Conservation (phyloP, 1,140 invertebrate genomes). For the Diachasmimorpha longicaudata region DNA sequence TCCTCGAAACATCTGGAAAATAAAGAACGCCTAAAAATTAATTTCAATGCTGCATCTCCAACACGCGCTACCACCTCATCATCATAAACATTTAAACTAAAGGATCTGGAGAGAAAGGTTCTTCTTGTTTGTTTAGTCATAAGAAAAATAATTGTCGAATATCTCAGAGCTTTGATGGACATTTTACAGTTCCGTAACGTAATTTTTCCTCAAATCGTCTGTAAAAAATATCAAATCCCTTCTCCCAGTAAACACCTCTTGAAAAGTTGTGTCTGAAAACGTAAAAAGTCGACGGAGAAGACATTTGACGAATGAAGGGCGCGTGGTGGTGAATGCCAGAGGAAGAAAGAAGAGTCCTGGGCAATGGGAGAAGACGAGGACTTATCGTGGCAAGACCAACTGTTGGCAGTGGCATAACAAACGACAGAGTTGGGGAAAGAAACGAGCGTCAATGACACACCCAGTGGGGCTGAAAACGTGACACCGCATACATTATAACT, state of each 20-base stretch:
- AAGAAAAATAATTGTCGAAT: too few species aligned
- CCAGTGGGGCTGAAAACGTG: conserved; percentile 18
- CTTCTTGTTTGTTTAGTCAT: too few species aligned
- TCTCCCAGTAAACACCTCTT: too few species aligned
- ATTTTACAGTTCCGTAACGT: too few species aligned
- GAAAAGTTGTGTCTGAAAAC: background rate
- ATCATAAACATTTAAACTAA: too few species aligned
- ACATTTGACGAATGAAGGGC: conserved; percentile 25
- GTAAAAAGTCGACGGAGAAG: background rate
- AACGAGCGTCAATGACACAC: conserved; percentile 23
- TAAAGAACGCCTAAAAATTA: conserved; percentile 22
- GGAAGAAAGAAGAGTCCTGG: background rate
- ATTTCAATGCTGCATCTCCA: background rate
- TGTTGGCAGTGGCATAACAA: conserved; percentile 29
- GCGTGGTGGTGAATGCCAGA: conserved; percentile 21
- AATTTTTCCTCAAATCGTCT: too few species aligned
- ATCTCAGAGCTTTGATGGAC: too few species aligned
- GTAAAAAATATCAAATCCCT: too few species aligned
- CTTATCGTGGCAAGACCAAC: conserved; percentile 31
- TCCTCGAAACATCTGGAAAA: conserved; percentile 78
- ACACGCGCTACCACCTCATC: too few species aligned
- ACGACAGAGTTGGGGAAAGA: conserved; percentile 14
- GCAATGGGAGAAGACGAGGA: conserved; percentile 8
- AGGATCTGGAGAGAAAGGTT: too few species aligned
- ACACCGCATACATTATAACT: conserved; percentile 30